Conservation (phyloP, 2,888 invertebrate species). For the Girardia tigrina region DNA sequence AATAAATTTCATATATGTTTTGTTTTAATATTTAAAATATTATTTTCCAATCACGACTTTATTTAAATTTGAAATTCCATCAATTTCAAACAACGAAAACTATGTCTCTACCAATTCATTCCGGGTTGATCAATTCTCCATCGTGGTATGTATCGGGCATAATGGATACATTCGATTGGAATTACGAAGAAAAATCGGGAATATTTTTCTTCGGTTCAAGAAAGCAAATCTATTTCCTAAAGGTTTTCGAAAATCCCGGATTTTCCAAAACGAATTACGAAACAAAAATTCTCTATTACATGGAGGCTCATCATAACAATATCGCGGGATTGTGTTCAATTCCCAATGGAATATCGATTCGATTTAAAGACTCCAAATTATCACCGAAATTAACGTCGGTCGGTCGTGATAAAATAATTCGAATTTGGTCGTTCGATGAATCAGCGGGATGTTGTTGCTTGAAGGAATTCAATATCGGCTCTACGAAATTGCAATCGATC, state of each 20-base stretch:
- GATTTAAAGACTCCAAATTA: not conserved
- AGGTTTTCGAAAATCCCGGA: not conserved
- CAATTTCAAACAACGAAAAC: too few species aligned
- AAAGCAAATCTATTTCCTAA: conserved; percentile 1
- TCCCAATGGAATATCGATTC: not conserved
- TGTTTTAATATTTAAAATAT: too few species aligned
- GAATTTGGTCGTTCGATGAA: not conserved
- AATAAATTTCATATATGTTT: too few species aligned
- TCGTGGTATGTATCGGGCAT: not conserved
- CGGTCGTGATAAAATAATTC: not conserved
- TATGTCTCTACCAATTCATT: not conserved
- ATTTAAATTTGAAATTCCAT: too few species aligned
- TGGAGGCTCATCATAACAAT: not conserved
- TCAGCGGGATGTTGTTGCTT: not conserved
- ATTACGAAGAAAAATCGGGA: not conserved
- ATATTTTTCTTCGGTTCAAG: conserved; percentile 2
- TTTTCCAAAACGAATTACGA: not conserved
- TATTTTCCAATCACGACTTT: too few species aligned
- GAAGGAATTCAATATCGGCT: not conserved
- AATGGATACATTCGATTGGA: conserved; percentile 1
- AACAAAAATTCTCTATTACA: not conserved
- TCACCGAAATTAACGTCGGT: not conserved
- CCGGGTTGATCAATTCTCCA: not conserved
- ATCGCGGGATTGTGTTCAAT: not conserved
- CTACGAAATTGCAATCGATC: not conserved